phyloP scores from a whole-genome alignment of 2,888 invertebrate genomes.

The Platycnemis pennipes region DNA sequence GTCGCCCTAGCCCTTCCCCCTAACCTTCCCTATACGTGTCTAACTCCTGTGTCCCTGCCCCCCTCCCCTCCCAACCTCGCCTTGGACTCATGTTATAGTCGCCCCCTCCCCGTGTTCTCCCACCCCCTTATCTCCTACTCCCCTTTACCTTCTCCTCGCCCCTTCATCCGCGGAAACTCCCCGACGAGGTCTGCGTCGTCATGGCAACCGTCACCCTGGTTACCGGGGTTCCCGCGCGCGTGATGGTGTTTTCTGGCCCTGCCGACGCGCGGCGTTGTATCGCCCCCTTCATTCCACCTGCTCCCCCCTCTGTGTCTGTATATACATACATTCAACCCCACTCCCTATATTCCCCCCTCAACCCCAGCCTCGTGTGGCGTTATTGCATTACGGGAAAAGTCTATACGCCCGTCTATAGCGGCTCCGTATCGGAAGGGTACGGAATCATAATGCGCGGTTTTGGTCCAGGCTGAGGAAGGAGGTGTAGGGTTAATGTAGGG shows the following conservation, averaged over 20 bases:
- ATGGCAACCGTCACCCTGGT: constrained; percentile 64
- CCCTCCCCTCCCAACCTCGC: neutral
- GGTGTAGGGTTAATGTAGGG: neutral
- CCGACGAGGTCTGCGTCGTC: constrained; percentile 44
- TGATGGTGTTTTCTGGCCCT: constrained; percentile 60
- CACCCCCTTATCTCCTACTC: neutral
- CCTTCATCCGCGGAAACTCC: constrained; percentile 31
- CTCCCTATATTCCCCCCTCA: neutral
- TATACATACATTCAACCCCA: neutral
- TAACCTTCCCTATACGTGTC: neutral
- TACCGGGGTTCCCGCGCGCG: constrained; percentile 54
- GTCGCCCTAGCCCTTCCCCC: neutral
- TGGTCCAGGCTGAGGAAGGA: neutral
- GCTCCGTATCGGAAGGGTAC: neutral
- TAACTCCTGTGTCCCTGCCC: neutral
- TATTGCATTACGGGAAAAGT: constrained; percentile 41
- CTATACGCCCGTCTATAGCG: neutral
- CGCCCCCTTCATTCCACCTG: neutral
- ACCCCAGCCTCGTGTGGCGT: neutral
- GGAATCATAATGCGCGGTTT: neutral
- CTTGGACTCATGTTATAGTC: constrained; percentile 26
- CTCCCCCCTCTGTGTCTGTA: neutral
- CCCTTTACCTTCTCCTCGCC: constrained; percentile 5
- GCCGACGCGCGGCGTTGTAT: neutral
- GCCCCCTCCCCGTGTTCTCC: neutral